Evolutionary conservation across 2,888 invertebrate genomes (phyloP), one percentile per base, ranked within the genome.

Genomic region (Drosophila nigricruria): DNA sequence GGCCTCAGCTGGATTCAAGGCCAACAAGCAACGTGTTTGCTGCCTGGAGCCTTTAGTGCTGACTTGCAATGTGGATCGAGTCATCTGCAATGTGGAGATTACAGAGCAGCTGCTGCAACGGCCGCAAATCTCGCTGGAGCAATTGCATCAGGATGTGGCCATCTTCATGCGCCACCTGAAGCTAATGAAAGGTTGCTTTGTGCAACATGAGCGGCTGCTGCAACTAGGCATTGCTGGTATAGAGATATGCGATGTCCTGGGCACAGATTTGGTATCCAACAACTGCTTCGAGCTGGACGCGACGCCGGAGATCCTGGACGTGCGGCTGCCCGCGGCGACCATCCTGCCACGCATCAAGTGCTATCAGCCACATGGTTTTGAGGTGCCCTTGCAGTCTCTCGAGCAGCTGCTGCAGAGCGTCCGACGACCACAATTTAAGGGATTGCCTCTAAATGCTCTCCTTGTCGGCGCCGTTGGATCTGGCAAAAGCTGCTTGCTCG

Each of bases 401-500:
- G 72, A 88, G 6, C 77, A 82, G 10, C 70, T 92, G 38, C 57
- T 91, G n/a, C 59, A 62, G 12, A 64, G 77, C 36, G 20, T 50
- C 18, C 18, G 20, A 0, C 27, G 36, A 3, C 3, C 27, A 12
- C 45, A 79, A 10, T 47, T 72, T 2, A 42, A 38, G 3, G 67
- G 77, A 6, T n/a, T 79, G 4, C 73, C 88, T 2, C 57, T 83
- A 8, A 92, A 92, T 73, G 84, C 84, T 0, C 57, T 93, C 3
- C 9, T 93, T 0, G 82, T 87, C 70, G 95, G 95, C 3, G 93
- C 95, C 16, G 91, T 94, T 3, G 95, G 95, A 8, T 93, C 94
- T 81, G 95, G 95, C 20, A 95, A 95, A 91, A 94, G 94, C 12
- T 91, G 93, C 9, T 86, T 95, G 36, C 93, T 94, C 3, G 90